Evolutionary conservation across 2,797 vertebrate species (phyloP).

Genomic region (Artibeus lituratus): DNA sequence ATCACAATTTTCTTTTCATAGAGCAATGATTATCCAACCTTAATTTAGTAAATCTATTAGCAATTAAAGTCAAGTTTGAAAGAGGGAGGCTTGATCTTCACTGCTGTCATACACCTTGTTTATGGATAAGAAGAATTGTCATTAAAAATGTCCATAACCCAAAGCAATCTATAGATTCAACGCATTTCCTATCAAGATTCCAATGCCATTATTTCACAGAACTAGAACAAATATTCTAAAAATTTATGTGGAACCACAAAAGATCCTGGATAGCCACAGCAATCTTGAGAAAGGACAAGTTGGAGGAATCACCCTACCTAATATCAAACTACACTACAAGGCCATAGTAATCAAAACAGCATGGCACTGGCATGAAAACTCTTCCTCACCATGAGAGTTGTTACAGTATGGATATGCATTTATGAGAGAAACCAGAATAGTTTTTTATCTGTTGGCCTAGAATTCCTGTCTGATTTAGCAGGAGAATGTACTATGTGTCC

Average conservation of each 20-base stretch:
- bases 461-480: constrained; percentile 25
- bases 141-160: neutral
- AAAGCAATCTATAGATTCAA: neutral
- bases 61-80: neutral
- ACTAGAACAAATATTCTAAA: neutral
- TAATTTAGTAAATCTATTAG: neutral
- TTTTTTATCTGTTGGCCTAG: neutral
- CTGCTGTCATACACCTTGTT: neutral
- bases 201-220: neutral
- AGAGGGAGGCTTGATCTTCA: neutral
- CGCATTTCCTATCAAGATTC: neutral
- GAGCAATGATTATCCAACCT: neutral
- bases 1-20: neutral
- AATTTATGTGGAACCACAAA: neutral
- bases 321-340: neutral
- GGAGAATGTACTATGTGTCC: neutral
- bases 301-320: neutral
- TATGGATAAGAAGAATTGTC: neutral
- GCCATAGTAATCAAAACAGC: neutral
- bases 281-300: neutral
- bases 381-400: neutral
- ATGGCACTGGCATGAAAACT: neutral
- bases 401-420: neutral
- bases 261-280: neutral
- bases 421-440: neutral